Conservation (phyloP, 2,113 vertebrate species). For the Coturnix japonica region DNA sequence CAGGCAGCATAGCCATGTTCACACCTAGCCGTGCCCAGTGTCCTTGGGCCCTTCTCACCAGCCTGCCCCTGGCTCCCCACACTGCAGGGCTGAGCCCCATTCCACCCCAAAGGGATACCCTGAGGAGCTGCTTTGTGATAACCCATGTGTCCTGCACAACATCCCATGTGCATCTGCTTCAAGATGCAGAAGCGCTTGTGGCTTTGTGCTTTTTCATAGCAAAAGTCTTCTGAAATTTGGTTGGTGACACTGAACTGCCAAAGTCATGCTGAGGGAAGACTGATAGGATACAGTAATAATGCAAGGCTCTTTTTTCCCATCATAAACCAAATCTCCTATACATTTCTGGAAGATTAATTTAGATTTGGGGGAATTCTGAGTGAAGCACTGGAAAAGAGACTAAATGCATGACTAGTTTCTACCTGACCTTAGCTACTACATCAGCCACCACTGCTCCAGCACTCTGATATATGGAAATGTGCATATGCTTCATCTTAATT, state of each 20-base stretch:
- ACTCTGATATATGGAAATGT: conserved; percentile 37
- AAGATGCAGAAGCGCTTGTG: too few species aligned
- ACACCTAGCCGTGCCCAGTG: not conserved
- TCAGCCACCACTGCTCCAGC: conserved; percentile 24
- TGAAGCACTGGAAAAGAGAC: conserved; percentile 34
- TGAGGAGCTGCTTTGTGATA: not conserved
- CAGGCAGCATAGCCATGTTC: not conserved
- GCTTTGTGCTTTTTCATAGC: not conserved
- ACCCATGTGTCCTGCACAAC: not conserved
- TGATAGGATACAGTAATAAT: conserved; percentile 39
- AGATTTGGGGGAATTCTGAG: conserved; percentile 26
- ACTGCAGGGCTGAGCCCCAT: not conserved
- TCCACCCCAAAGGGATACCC: too few species aligned
- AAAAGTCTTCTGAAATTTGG: conserved; percentile 18
- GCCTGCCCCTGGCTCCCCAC: not conserved
- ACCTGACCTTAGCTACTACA: conserved; percentile 50
- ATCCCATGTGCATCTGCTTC: not conserved
- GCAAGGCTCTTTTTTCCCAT: conserved; percentile 37
- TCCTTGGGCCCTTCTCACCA: not conserved
- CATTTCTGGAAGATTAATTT: conserved; percentile 62
- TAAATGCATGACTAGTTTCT: conserved; percentile 51
- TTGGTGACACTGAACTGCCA: not conserved
- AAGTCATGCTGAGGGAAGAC: conserved; percentile 1
- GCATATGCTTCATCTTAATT: conserved; percentile 56
- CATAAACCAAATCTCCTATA: conserved; percentile 56